Evolutionary conservation across 1,140 invertebrate species (phyloP).

Genomic region (Drosophila novamexicana): DNA sequence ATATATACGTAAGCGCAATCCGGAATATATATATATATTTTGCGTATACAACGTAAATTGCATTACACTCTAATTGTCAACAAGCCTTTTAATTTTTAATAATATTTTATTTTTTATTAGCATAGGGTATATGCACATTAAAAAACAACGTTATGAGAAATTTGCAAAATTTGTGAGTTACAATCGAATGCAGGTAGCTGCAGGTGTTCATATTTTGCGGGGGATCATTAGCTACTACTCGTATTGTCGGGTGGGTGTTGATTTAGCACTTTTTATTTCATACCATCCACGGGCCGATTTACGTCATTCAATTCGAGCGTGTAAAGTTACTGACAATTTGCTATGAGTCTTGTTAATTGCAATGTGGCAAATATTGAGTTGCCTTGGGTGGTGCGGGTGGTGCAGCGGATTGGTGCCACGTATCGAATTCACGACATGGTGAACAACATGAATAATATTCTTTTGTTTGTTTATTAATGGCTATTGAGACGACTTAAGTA

Average conservation of each 20-base stretch:
- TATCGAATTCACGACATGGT: constrained; percentile 17
- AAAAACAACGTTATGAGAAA: constrained; percentile 1
- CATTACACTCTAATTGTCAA: not conserved
- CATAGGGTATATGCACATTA: not conserved
- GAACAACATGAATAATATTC: constrained; percentile 6
- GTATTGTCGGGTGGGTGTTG: constrained; percentile 30
- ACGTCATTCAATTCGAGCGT: constrained; percentile 76
- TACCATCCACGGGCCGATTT: constrained; percentile 34
- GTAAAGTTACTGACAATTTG: constrained; percentile 25
- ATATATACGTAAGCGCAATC: too few species aligned
- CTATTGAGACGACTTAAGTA: not conserved
- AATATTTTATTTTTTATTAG: not conserved
- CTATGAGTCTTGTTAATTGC: constrained; percentile 55
- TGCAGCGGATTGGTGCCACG: not conserved
- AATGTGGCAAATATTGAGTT: constrained; percentile 26
- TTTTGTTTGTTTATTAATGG: constrained; percentile 3
- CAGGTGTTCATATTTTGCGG: constrained; percentile 60
- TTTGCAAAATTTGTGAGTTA: constrained; percentile 35
- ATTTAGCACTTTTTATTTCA: constrained; percentile 59
- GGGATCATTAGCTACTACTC: constrained; percentile 54
- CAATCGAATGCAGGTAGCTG: constrained; percentile 31
- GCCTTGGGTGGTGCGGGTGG: too few species aligned
- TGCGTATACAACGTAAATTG: too few species aligned
- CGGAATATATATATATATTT: too few species aligned
- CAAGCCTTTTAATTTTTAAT: not conserved